Percentiles rank a stretch among this genome's conserved stretches.
Evolutionary conservation across 2,888 invertebrate species (phyloP).

Genomic region (Meghimatium bilineatum): DNA sequence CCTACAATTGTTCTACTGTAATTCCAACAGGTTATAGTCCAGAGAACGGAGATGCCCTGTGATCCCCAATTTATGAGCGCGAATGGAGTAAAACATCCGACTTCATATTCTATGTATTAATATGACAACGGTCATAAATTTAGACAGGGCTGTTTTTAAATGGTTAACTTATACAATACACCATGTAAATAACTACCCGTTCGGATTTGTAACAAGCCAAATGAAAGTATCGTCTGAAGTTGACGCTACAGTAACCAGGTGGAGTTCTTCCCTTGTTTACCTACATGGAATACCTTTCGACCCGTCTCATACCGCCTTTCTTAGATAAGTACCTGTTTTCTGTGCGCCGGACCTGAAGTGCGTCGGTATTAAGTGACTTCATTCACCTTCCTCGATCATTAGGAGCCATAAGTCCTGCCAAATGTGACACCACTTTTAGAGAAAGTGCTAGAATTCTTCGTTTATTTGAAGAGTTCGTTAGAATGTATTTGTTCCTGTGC

Average conservation of each 20-base stretch:
- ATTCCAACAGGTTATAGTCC: too few species aligned
- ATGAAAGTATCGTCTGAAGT: not conserved
- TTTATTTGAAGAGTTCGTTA: not conserved
- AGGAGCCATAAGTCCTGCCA: not conserved
- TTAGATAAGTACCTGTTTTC: not conserved
- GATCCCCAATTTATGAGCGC: too few species aligned
- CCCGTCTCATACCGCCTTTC: not conserved
- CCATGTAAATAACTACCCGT: too few species aligned
- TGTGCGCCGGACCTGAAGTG: not conserved
- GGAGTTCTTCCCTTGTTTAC: not conserved
- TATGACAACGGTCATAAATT: too few species aligned
- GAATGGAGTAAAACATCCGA: too few species aligned
- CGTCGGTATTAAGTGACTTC: not conserved
- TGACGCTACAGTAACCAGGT: not conserved
- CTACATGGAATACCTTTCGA: not conserved
- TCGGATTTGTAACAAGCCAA: not conserved
- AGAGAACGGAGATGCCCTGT: too few species aligned
- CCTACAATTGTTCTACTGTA: too few species aligned
- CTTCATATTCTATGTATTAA: too few species aligned
- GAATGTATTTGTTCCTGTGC: not conserved
- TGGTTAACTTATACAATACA: too few species aligned
- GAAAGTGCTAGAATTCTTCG: not conserved
- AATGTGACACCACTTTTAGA: not conserved
- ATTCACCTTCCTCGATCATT: not conserved
- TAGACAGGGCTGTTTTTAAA: too few species aligned